Conservation (phyloP, 2,797 vertebrate species). For the Harpagifer antarcticus region DNA sequence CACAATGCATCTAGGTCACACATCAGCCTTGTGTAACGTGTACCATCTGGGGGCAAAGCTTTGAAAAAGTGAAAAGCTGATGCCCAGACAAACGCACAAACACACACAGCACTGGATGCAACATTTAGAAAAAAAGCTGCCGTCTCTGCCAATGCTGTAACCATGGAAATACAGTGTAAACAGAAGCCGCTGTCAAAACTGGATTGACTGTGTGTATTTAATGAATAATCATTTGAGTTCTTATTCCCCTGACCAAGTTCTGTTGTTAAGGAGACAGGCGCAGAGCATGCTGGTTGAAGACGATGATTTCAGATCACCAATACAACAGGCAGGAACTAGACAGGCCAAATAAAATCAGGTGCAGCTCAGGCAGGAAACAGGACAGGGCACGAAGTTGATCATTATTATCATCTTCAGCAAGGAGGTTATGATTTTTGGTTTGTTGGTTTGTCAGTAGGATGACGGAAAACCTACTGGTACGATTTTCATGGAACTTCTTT, state of each 20-base stretch:
- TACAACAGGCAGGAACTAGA: slow-evolving; percentile 34
- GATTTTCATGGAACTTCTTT: too few species aligned
- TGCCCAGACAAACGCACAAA: slow-evolving; percentile 48
- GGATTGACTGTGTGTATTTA: slow-evolving; percentile 54
- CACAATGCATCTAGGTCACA: slow-evolving; percentile 73
- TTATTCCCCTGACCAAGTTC: slow-evolving; percentile 34
- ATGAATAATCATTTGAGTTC: slow-evolving; percentile 69
- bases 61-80: slow-evolving; percentile 53
- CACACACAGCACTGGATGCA: slow-evolving; percentile 4
- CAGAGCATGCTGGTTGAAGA: slow-evolving; percentile 41
- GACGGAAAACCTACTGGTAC: too few species aligned
- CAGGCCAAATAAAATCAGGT: slow-evolving; percentile 46
- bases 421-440: too few species aligned
- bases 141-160: slow-evolving; percentile 53
- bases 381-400: slow-evolving; percentile 12
- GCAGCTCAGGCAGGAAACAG: slow-evolving; percentile 41
- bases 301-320: slow-evolving; percentile 31
- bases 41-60: slow-evolving; percentile 69
- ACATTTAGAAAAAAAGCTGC: slow-evolving; percentile 17
- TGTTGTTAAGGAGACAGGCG: slow-evolving; percentile 41
- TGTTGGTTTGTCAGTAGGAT: too few species aligned
- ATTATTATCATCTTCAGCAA: slow-evolving; percentile 4
- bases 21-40: slow-evolving; percentile 69
- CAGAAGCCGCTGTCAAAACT: slow-evolving; percentile 59
- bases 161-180: slow-evolving; percentile 78